A percentile compares a stretch with the other conserved stretches of the same genome.
Evolutionary conservation across 2,113 vertebrate species (phyloP).

Genomic region (Pseudolaguvia tuberculata): DNA sequence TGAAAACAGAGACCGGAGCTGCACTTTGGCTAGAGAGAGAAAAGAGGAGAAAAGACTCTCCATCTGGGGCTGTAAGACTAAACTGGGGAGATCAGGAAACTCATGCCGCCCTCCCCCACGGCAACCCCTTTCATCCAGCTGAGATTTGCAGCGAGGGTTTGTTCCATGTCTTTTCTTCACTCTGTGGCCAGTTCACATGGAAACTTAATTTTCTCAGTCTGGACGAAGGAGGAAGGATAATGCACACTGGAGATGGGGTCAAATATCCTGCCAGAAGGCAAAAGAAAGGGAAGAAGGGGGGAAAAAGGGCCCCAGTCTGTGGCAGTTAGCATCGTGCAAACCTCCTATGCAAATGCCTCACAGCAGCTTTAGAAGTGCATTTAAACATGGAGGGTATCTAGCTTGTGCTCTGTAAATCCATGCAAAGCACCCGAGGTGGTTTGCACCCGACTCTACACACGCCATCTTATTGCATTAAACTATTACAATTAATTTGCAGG

Average conservation of each 20-base stretch:
- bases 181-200: conserved; percentile 54
- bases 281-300: conserved; percentile 37
- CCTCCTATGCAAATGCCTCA: conserved; percentile 46
- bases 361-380: conserved; percentile 17
- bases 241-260: conserved; percentile 51
- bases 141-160: conserved; percentile 43
- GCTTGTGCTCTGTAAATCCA: neutral
- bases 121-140: conserved; percentile 47
- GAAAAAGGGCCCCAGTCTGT: conserved; percentile 37
- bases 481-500: neutral
- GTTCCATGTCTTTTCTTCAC: conserved; percentile 26
- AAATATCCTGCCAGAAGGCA: conserved; percentile 52
- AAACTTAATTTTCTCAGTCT: conserved; percentile 54
- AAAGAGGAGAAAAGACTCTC: conserved; percentile 38
- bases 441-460: too few relatives aligned
- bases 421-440: conserved; percentile 11
- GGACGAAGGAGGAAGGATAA: conserved; percentile 48
- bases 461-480: too few relatives aligned
- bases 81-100: conserved; percentile 46
- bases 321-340: conserved; percentile 45
- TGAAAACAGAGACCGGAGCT: conserved; percentile 30
- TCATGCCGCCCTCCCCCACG: conserved; percentile 39
- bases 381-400: conserved; percentile 14
- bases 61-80: conserved; percentile 51
- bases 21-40: conserved; percentile 26